Conservation (phyloP, 2,113 vertebrate species). For the Phoxinus phoxinus region DNA sequence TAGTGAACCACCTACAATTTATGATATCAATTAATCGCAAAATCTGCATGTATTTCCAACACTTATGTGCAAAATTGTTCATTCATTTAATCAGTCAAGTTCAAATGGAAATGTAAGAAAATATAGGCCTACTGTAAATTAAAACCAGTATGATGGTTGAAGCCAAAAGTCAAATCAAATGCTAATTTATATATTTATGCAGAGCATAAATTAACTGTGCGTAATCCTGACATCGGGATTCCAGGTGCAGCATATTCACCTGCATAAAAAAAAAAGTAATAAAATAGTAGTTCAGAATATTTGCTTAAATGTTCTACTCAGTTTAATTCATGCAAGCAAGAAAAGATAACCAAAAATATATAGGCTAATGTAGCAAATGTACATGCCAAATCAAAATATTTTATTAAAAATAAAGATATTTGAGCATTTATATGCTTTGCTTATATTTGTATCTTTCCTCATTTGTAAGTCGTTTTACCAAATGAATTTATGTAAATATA, state of each 20-base stretch:
- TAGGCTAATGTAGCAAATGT: neutral
- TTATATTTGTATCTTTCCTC: slow-evolving; percentile 23
- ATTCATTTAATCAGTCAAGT: neutral
- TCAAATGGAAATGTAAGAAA: neutral
- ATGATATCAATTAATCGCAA: neutral
- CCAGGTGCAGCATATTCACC: too few relatives aligned
- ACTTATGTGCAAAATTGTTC: neutral
- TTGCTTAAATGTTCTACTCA: neutral
- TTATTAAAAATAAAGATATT: neutral
- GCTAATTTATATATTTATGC: neutral
- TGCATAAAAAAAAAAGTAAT: too few relatives aligned
- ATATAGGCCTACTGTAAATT: neutral
- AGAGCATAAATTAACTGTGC: too few relatives aligned
- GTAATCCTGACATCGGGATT: too few relatives aligned
- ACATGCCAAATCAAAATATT: neutral
- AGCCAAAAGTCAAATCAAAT: neutral
- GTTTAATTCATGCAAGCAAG: neutral
- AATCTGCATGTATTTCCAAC: neutral
- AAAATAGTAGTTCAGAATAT: too few relatives aligned
- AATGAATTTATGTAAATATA: slow-evolving; percentile 24
- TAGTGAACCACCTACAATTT: neutral
- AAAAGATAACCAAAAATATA: neutral
- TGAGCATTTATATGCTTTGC: neutral
- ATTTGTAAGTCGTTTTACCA: slow-evolving; percentile 15
- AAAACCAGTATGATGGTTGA: neutral